Evolutionary conservation across 1,140 invertebrate species (phyloP).

Genomic region (Probaryconus sp.): DNA sequence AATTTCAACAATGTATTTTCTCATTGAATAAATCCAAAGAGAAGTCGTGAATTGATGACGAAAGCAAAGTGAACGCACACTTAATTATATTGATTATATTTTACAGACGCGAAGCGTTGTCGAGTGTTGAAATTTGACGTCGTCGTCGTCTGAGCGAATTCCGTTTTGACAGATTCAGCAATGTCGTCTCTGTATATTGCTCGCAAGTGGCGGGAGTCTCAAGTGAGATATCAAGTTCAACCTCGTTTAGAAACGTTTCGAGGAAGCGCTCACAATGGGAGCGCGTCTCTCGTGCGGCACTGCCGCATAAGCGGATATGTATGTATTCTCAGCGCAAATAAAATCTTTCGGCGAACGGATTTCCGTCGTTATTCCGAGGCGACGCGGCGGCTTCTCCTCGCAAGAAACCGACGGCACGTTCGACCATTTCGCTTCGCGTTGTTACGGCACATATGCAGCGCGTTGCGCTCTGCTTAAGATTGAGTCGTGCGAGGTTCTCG

Average conservation of each 20-base stretch:
- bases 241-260: conserved; percentile 22
- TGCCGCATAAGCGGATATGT: background rate
- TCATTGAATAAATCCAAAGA: no score
- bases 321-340: conserved; percentile 5
- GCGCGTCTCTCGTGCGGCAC: background rate
- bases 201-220: background rate
- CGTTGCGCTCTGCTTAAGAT: conserved; percentile 50
- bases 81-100: conserved; percentile 46
- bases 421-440: conserved; percentile 18
- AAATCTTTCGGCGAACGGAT: conserved; percentile 29
- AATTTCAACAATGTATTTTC: no score
- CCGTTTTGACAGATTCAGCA: conserved; percentile 22
- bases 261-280: background rate
- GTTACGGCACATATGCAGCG: conserved; percentile 50
- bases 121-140: conserved; percentile 22
- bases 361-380: conserved; percentile 18
- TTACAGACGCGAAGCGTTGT: conserved; percentile 2
- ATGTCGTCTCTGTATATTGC: background rate
- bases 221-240: conserved; percentile 21
- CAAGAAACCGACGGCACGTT: conserved; percentile 12
- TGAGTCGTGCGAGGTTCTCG: conserved; percentile 33
- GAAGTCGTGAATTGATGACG: no score
- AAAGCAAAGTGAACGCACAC: conserved; percentile 20
- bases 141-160: conserved; percentile 1
- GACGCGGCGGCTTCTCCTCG: background rate